phyloP scores from a whole-genome alignment of 2,113 vertebrate genomes.

The Eulemur rufifrons region DNA sequence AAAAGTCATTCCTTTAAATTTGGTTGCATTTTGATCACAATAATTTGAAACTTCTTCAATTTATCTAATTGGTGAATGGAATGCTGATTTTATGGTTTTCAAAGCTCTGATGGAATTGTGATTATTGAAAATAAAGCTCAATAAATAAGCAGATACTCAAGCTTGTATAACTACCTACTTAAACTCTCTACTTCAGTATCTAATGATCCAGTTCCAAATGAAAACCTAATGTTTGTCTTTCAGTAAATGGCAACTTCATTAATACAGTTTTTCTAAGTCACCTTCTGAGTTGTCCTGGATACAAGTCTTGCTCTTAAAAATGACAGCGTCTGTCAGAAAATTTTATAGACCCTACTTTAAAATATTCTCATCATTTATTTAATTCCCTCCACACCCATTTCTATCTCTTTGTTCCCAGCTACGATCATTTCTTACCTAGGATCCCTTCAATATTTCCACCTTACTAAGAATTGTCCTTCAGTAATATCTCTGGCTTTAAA shows the following conservation, averaged over 20 bases:
- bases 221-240: not conserved
- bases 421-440: not conserved
- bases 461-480: not conserved
- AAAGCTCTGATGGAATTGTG: not conserved
- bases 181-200: not conserved
- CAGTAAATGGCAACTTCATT: not conserved
- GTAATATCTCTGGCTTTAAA: not conserved
- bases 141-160: not conserved
- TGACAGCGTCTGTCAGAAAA: not conserved
- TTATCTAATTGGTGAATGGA: not conserved
- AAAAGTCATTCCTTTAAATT: not conserved
- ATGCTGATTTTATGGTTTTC: not conserved
- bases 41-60: not conserved
- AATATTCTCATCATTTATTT: not conserved
- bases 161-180: no score
- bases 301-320: not conserved
- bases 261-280: not conserved
- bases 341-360: not conserved
- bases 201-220: not conserved
- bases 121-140: not conserved
- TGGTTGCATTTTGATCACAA: not conserved
- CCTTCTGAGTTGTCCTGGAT: not conserved
- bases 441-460: not conserved
- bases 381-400: not conserved
- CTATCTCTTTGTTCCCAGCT: not conserved